Evolutionary conservation across 2,113 vertebrate genomes (phyloP), one percentile per base, ranked within the genome.

Genomic region (Bolborhynchus lineola): DNA sequence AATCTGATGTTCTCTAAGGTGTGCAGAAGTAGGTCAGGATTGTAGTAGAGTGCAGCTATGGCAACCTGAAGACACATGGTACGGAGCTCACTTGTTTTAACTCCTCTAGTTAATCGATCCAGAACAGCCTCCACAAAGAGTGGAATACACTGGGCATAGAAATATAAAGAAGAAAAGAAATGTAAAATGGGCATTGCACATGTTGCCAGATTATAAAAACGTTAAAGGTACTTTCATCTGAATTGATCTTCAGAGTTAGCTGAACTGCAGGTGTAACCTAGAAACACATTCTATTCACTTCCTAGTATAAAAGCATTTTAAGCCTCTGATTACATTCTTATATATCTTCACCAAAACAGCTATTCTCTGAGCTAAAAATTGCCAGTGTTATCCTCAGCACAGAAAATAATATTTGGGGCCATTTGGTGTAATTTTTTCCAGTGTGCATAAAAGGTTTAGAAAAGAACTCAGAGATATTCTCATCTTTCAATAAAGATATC

Each of bases 51-150:
- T 6, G 99, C 99, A 33, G 99, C 99, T 31, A 99, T 99, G 29
- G 98, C 99, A 86, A 99, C 99, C 97, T 99, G 99, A 60, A 99
- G 98, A 95, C 99, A 99, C 99, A 99, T 99, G 59, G 99, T 99
- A 33, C 99, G 98, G 37, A 99, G 98, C 96, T 99, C 99, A 1
- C 98, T 99, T 39, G 99, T 99, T 96, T 99, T 99, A 92, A 99
- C 99, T 13, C 99, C 99, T 21, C 99, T 98, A 15, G 99, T 99
- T 96, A 99, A 91, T 21, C 99, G 98, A 96, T 99, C 99, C 97
- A 99, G 97, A 62, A 99, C 99, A 1, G 98, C 98, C 88, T 99
- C 99, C 96, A 99, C 99, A 35, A 99, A 99, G 77, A 99, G 98
- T 6, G 99, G 99, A 88, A 99, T 98, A 86, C 99, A 99, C 99